Evolutionary conservation across 2,113 vertebrate species (phyloP), one percentile per base, ranked within the genome.

Genomic region (Protomyctophum bolini): DNA sequence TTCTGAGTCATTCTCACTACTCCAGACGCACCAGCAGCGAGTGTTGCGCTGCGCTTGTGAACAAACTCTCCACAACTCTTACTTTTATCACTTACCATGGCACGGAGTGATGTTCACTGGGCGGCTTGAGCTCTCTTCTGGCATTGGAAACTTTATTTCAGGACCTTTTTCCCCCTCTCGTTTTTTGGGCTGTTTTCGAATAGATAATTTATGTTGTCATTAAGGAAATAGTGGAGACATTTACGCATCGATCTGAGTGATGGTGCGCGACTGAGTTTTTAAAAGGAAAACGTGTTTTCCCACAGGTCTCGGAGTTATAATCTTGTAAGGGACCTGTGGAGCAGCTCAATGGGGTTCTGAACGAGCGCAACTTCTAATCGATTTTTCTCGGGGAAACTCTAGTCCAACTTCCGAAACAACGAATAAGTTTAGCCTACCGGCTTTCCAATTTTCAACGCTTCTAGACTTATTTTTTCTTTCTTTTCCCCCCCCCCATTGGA

Each of bases 21-120:
- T 85, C 91, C 75, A 70, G 77, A 49, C 81, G 76, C 67, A 57
- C 76, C 82, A 74, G 76, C 82, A 52, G 51, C 79, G 63, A 66
- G 85, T 73, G 87, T 88, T 89, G 89, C 81, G 89, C 88, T 68
- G 74, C 81, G 64, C 78, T 68, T 3, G 4, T 41, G 33, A 41
- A 41, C 33, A 41, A 41, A 41, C 33, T 41, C 72, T 71, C 66
- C 45, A 49, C 49, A 80, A 64, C 78, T 75, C 77, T 84, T 78
- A 59, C 67, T 80, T 71, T 87, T 45, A 61, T 62, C 73, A 66
- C 71, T 75, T 68, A 56, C 61, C 48, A 66, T 33, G 71, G 58
- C 72, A 76, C 69, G 45, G 73, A 84, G 83, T 75, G 84, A 88
- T 88, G 81, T 72, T 84, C 65, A 51, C 59, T 73, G 76, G 77